Evolutionary conservation across 2,888 invertebrate species (phyloP).

Genomic region (Glaucopsyche alexis): DNA sequence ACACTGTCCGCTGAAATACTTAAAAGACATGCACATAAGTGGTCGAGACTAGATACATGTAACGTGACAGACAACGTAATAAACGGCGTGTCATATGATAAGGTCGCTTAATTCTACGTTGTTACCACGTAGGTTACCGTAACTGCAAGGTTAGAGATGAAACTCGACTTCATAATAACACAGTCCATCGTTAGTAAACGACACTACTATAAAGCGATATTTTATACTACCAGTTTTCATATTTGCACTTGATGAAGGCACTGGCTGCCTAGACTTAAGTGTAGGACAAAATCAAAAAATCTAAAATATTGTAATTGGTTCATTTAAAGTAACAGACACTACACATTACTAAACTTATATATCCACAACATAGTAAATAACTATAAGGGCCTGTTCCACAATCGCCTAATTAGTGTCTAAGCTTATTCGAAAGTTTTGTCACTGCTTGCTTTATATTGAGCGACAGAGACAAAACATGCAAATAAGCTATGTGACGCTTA

Average conservation of each 20-base stretch:
- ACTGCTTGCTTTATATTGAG: too few relatives aligned
- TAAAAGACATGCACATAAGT: not conserved
- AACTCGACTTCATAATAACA: not conserved
- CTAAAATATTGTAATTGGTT: too few relatives aligned
- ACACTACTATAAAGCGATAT: not conserved
- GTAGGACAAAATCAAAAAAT: too few relatives aligned
- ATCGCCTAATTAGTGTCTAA: too few relatives aligned
- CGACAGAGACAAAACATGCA: too few relatives aligned
- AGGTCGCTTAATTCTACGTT: constrained; percentile 17
- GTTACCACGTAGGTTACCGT: constrained; percentile 7
- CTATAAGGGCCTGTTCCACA: too few relatives aligned
- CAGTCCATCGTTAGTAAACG: not conserved
- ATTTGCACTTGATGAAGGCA: not conserved
- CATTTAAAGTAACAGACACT: too few relatives aligned
- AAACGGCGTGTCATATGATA: constrained; percentile 1
- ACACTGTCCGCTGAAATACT: too few relatives aligned
- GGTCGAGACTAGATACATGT: not conserved
- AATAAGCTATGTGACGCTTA: too few relatives aligned
- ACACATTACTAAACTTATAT: too few relatives aligned
- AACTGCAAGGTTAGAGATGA: constrained; percentile 21
- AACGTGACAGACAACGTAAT: not conserved
- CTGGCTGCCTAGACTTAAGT: not conserved
- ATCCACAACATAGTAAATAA: too few relatives aligned
- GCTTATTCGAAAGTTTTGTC: too few relatives aligned
- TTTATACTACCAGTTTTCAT: not conserved